Evolutionary conservation across 2,113 vertebrate species (phyloP).

Genomic region (Nematolebias whitei): DNA sequence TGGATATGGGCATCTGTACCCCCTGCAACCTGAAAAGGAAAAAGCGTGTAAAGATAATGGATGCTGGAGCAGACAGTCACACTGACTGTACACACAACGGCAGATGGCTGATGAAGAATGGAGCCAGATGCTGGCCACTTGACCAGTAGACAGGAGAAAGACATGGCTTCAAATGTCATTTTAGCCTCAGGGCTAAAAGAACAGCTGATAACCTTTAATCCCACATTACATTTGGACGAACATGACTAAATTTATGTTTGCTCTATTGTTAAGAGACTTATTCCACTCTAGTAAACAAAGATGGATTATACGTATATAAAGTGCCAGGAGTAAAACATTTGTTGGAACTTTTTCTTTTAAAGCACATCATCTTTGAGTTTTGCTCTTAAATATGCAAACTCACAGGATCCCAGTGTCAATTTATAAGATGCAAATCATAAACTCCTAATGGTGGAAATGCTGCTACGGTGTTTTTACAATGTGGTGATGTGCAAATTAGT

Average conservation of each 20-base stretch:
- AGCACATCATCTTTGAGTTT: too few relatives aligned
- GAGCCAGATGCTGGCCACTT: slow-evolving; percentile 24
- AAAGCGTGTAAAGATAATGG: too few relatives aligned
- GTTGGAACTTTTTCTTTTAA: too few relatives aligned
- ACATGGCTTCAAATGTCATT: slow-evolving; percentile 42
- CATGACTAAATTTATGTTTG: slow-evolving; percentile 31
- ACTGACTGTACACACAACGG: too few relatives aligned
- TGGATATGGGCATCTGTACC: too few relatives aligned
- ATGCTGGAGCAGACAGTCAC: too few relatives aligned
- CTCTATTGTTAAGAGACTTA: slow-evolving; percentile 26
- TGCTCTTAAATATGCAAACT: too few relatives aligned
- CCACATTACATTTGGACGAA: slow-evolving; percentile 36
- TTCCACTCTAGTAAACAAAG: slow-evolving; percentile 58
- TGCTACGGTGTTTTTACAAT: not conserved
- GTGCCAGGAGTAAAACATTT: slow-evolving; percentile 66
- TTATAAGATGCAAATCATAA: too few relatives aligned
- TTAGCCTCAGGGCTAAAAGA: slow-evolving; percentile 35
- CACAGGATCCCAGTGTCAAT: too few relatives aligned
- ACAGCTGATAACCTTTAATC: slow-evolving; percentile 26
- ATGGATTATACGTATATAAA: slow-evolving; percentile 59
- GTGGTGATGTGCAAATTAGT: not conserved
- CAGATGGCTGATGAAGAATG: slow-evolving; percentile 37
- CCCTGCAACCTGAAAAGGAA: too few relatives aligned
- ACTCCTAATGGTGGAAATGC: too few relatives aligned
- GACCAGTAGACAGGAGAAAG: slow-evolving; percentile 39